These are phyloP conservation scores for Nephila pilipes DNA, from an alignment of 1,140 invertebrate species.

Conservation along the genomic window DNA sequence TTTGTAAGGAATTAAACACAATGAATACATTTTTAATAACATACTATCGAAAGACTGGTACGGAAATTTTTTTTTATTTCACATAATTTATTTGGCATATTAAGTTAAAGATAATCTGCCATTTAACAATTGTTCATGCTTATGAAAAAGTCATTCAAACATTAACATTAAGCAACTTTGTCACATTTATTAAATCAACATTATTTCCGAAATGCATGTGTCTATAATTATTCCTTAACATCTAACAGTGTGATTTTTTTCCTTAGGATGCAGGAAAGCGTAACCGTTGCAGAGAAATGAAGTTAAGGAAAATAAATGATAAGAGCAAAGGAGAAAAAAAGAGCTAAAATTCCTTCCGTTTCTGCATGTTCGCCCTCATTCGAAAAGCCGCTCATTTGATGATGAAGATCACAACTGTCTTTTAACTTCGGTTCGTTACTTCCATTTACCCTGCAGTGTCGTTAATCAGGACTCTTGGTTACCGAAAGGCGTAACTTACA, in stretches of 20 bases:
- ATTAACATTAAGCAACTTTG: background rate
- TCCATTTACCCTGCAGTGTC: constrained; percentile 41
- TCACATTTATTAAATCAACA: background rate
- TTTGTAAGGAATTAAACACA: no score
- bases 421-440: constrained; percentile 44
- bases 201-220: background rate
- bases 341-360: background rate
- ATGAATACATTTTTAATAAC: no score
- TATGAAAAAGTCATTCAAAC: no score
- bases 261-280: background rate
- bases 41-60: no score
- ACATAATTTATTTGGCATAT: no score
- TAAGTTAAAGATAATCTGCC: no score
- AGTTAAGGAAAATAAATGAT: constrained; percentile 21
- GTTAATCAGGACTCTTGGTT: constrained; percentile 60
- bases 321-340: background rate
- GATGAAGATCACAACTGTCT: constrained; percentile 55
- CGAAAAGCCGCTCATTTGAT: constrained; percentile 16
- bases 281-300: background rate
- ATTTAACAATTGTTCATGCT: no score
- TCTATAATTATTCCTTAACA: background rate
- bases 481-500: constrained; percentile 33
- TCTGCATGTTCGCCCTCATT: constrained; percentile 42
- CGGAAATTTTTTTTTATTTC: no score
- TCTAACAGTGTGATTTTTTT: background rate